These are phyloP conservation scores for Acanthornis magna DNA, from an alignment of 2,797 vertebrate species.

Conservation along the genomic window DNA sequence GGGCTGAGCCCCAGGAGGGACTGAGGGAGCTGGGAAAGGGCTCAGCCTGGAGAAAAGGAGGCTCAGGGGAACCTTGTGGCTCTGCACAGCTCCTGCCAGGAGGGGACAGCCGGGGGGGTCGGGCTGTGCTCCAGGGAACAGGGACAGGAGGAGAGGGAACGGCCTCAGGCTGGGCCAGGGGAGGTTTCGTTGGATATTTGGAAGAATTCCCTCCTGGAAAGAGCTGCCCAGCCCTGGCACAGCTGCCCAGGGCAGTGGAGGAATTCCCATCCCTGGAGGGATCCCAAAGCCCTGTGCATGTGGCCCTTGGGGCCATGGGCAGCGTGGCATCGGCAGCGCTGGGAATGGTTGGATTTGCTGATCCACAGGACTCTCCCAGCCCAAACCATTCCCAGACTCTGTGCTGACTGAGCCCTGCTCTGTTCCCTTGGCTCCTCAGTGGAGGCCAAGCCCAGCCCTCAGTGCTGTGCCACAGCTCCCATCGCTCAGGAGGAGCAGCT, in stretches of 20 bases:
- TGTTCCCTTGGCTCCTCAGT: background rate
- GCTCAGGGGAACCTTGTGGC: background rate
- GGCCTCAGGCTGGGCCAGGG: background rate
- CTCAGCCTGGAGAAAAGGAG: background rate
- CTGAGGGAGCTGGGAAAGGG: background rate
- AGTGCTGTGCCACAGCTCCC: background rate
- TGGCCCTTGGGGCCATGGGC: background rate
- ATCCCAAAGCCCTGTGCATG: too few species aligned
- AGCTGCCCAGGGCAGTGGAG: background rate
- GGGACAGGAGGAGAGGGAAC: background rate
- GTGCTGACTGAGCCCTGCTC: background rate
- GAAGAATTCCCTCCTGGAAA: background rate
- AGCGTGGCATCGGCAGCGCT: too few species aligned
- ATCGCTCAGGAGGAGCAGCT: background rate
- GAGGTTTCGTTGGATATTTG: fast-evolving
- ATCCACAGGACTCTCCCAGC: background rate
- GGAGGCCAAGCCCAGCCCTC: fast-evolving
- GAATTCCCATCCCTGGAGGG: background rate
- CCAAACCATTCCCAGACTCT: background rate
- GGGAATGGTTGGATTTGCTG: background rate
- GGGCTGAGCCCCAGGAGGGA: background rate
- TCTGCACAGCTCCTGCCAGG: background rate
- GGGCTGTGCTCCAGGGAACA: background rate
- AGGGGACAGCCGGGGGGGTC: background rate
- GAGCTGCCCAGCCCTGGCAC: fast-evolving